A percentile compares a stretch with the other conserved stretches of the same genome.
Evolutionary conservation across 2,888 invertebrate genomes (phyloP).

Genomic region (Chelonus formosanus): DNA sequence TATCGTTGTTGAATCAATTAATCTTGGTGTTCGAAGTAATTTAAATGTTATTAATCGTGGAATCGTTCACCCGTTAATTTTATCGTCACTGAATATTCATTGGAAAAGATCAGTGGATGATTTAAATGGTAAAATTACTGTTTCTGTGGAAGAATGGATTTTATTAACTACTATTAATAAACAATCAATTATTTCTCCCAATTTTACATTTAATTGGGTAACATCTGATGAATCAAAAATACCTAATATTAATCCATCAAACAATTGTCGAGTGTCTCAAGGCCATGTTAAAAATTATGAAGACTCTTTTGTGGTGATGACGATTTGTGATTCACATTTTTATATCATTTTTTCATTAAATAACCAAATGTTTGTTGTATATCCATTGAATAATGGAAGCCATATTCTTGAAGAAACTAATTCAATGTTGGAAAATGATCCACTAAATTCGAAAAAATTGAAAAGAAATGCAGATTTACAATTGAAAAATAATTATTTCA

Average conservation of each 20-base stretch:
- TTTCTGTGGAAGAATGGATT: constrained; percentile 53
- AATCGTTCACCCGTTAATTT: constrained; percentile 42
- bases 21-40: no score
- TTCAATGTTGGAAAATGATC: not conserved
- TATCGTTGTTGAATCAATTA: no score
- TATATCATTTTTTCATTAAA: constrained; percentile 68
- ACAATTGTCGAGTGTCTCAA: constrained; percentile 43
- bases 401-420: constrained; percentile 51
- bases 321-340: constrained; percentile 68
- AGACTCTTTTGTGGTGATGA: constrained; percentile 67
- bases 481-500: constrained; percentile 53
- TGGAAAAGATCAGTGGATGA: constrained; percentile 35
- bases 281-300: constrained; percentile 50
- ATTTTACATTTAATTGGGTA: constrained; percentile 42
- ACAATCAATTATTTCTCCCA: constrained; percentile 44
- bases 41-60: not conserved
- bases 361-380: constrained; percentile 66
- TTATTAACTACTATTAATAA: constrained; percentile 45
- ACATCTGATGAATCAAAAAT: not conserved
- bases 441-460: no score
- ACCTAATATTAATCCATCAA: not conserved
- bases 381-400: constrained; percentile 60
- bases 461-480: not conserved
- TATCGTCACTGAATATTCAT: constrained; percentile 33
- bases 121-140: constrained; percentile 31